These are phyloP conservation scores for Jordanella pulchra DNA, from an alignment of 2,797 vertebrate genomes.

Conservation along the genomic window DNA sequence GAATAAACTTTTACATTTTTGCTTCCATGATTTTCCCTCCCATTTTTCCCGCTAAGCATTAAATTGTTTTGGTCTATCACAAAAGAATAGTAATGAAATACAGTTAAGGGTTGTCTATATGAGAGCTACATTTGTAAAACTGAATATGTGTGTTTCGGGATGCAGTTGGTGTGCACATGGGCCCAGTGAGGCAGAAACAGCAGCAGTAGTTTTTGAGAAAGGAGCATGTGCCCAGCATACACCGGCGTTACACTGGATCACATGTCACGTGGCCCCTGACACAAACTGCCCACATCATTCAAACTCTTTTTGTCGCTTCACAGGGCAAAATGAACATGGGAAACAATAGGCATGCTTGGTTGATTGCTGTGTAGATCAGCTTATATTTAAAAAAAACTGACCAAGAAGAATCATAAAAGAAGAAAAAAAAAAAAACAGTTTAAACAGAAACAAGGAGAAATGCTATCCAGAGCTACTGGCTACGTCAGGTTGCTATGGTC, in stretches of 20 bases:
- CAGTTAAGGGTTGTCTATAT: too few species aligned
- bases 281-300: constrained; percentile 12
- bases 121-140: neutral
- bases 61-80: neutral
- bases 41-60: neutral
- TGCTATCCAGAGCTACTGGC: constrained; percentile 48
- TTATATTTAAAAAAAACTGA: neutral
- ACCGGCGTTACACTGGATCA: constrained; percentile 60
- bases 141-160: constrained; percentile 8
- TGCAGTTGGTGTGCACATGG: constrained; percentile 18
- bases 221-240: constrained; percentile 63
- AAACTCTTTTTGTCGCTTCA: constrained; percentile 30
- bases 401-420: neutral
- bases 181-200: constrained; percentile 50
- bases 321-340: constrained; percentile 1
- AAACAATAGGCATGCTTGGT: constrained; percentile 21
- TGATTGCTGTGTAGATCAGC: constrained; percentile 12
- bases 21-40: neutral
- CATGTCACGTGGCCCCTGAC: constrained; percentile 67
- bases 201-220: constrained; percentile 58
- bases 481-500: constrained; percentile 29
- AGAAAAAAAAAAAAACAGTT: constrained; percentile 9
- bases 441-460: constrained; percentile 37
- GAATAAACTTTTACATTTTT: neutral
- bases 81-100: neutral